Evolutionary conservation across 2,113 vertebrate species (phyloP).

Genomic region (Collichthys lucidus): DNA sequence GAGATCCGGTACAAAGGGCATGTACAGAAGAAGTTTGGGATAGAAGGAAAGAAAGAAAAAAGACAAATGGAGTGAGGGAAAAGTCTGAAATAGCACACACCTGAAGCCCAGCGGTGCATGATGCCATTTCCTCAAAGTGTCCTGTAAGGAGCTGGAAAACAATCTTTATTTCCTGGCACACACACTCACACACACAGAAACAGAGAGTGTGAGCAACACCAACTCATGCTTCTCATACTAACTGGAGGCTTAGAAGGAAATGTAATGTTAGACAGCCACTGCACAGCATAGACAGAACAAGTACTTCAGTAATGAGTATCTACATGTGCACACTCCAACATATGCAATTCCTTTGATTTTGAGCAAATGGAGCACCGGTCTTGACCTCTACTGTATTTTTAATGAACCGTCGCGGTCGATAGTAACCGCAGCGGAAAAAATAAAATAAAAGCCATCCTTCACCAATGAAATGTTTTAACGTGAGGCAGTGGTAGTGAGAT

Average conservation of each 20-base stretch:
- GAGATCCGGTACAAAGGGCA: not conserved
- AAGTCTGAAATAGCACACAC: slow-evolving; percentile 1
- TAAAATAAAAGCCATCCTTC: not conserved
- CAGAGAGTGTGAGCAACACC: not conserved
- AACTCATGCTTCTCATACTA: not conserved
- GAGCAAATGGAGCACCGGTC: not conserved
- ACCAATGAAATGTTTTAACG: not conserved
- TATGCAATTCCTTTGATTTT: not conserved
- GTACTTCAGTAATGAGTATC: not conserved
- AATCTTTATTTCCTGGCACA: not conserved
- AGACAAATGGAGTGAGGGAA: slow-evolving; percentile 2
- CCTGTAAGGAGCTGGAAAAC: slow-evolving; percentile 8
- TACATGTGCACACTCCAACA: not conserved
- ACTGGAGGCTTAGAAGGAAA: not conserved
- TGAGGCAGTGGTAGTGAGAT: not conserved
- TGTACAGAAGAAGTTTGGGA: not conserved
- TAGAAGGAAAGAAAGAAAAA: not conserved
- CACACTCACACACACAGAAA: not conserved
- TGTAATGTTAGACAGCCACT: not conserved
- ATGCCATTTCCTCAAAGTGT: slow-evolving; percentile 24
- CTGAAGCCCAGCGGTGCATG: not conserved
- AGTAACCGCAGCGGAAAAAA: not conserved
- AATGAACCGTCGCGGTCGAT: not conserved
- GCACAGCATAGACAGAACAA: not conserved
- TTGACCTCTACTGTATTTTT: not conserved